Percentiles rank a stretch among this genome's conserved stretches.
These are phyloP conservation scores for Tetramorium alpestre DNA, from an alignment of 1,140 invertebrate species.

Conservation along the genomic window DNA sequence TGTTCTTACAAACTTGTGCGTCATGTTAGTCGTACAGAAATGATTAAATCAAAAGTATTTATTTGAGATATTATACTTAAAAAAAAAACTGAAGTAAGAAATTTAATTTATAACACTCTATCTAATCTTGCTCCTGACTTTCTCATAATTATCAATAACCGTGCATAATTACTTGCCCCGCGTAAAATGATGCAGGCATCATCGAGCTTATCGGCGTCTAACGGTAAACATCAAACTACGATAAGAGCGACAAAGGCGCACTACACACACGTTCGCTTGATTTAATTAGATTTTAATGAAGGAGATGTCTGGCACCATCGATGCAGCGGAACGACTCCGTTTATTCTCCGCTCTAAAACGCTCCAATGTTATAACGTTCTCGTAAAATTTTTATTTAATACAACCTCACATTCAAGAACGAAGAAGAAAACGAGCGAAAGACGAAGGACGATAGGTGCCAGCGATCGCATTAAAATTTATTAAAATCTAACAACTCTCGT, in stretches of 20 bases:
- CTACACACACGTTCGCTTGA: constrained; percentile 9
- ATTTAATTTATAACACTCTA: not conserved
- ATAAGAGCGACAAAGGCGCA: constrained; percentile 46
- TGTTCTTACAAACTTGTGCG: not conserved
- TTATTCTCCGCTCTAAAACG: not conserved
- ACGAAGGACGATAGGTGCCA: not conserved
- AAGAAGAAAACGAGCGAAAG: not conserved
- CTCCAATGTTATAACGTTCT: not conserved
- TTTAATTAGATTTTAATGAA: constrained; percentile 48
- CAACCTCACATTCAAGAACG: not conserved
- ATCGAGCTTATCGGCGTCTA: constrained; percentile 35
- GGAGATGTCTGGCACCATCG: not conserved
- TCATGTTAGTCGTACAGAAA: not conserved
- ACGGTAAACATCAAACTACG: constrained; percentile 29
- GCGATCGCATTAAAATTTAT: not conserved
- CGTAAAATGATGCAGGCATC: not conserved
- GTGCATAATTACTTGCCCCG: not conserved
- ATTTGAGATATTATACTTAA: not conserved
- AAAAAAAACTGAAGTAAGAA: not conserved
- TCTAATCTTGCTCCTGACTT: constrained; percentile 9
- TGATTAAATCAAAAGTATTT: not conserved
- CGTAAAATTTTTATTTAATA: constrained; percentile 31
- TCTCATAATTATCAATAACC: constrained; percentile 8
- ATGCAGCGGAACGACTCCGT: not conserved
- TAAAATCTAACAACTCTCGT: not conserved